These are phyloP conservation scores for Thera britannica DNA, from an alignment of 2,888 invertebrate species.

Conservation along the genomic window DNA sequence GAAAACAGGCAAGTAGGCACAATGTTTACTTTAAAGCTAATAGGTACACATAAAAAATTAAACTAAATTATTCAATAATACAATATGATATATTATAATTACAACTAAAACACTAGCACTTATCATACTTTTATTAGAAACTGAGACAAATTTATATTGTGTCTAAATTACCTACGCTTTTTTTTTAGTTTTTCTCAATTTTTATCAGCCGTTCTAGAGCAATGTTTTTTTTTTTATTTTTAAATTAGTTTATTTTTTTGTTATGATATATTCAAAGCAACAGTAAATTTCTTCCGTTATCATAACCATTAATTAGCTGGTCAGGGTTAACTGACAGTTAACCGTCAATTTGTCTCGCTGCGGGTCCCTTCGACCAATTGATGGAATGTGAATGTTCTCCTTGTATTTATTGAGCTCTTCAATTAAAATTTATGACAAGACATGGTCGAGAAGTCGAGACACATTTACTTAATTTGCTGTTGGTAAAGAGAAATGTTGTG, in stretches of 20 bases:
- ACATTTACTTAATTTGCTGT: neutral
- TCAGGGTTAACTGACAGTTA: conserved; percentile 48
- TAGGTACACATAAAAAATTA: too few relatives aligned
- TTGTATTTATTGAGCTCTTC: conserved; percentile 23
- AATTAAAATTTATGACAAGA: conserved; percentile 19
- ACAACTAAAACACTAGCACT: too few relatives aligned
- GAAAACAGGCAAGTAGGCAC: too few relatives aligned
- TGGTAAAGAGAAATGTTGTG: neutral
- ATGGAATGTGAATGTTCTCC: conserved; percentile 46
- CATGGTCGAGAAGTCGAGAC: neutral
- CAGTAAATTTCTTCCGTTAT: conserved; percentile 14
- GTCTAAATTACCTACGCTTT: too few relatives aligned
- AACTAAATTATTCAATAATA: too few relatives aligned
- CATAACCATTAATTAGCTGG: conserved; percentile 39
- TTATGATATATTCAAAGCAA: neutral
- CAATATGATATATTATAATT: too few relatives aligned
- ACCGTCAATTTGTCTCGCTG: conserved; percentile 51
- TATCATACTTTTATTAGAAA: too few relatives aligned
- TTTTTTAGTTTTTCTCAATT: too few relatives aligned
- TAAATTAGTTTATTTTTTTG: neutral
- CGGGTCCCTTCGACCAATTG: conserved; percentile 51
- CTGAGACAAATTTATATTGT: too few relatives aligned
- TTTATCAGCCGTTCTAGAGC: too few relatives aligned
- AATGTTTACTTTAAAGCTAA: too few relatives aligned
- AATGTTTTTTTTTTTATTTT: too few relatives aligned